A percentile compares a stretch with the other conserved stretches of the same genome.
Evolutionary conservation across 2,888 invertebrate genomes (phyloP).

Genomic region (Eledona agricola): DNA sequence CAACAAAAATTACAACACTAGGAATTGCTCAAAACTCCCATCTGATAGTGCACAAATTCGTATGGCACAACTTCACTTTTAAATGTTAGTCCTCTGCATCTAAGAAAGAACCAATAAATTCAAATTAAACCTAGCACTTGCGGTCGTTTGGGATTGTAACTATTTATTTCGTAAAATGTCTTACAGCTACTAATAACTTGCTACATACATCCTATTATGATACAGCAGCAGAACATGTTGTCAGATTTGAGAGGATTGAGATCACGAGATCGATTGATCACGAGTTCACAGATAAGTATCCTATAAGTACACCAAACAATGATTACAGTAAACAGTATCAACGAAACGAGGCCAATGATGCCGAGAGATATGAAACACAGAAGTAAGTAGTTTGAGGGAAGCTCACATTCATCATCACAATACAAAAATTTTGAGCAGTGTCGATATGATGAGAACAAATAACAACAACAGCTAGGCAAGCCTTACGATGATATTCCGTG

Average conservation of each 20-base stretch:
- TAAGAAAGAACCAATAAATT: too few species aligned
- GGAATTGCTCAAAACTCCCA: too few species aligned
- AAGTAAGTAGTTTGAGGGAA: slow-evolving; percentile 40
- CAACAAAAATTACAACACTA: too few species aligned
- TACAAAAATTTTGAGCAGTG: slow-evolving; percentile 43
- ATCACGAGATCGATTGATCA: slow-evolving; percentile 53
- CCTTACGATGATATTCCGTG: slow-evolving; percentile 21
- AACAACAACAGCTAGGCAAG: slow-evolving; percentile 20
- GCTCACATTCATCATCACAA: slow-evolving; percentile 47
- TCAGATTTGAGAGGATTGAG: slow-evolving; percentile 49
- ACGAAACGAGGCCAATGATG: slow-evolving; percentile 38
- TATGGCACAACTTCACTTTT: too few species aligned
- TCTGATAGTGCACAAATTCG: too few species aligned
- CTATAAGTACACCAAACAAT: slow-evolving; percentile 48
- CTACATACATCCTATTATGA: slow-evolving; percentile 53
- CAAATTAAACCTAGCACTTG: background rate
- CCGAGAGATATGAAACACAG: slow-evolving; percentile 25
- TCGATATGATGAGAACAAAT: slow-evolving; percentile 28
- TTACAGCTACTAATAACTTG: slow-evolving; percentile 43
- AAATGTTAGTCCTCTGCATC: too few species aligned
- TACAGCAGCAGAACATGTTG: too few species aligned
- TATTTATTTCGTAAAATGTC: slow-evolving; percentile 46
- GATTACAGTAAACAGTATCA: slow-evolving; percentile 34
- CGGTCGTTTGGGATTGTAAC: slow-evolving; percentile 8
- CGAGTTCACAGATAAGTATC: slow-evolving; percentile 39